Evolutionary conservation across 2,888 invertebrate species (phyloP), one percentile per base, ranked within the genome.

Genomic region (Aphodius sticticus): DNA sequence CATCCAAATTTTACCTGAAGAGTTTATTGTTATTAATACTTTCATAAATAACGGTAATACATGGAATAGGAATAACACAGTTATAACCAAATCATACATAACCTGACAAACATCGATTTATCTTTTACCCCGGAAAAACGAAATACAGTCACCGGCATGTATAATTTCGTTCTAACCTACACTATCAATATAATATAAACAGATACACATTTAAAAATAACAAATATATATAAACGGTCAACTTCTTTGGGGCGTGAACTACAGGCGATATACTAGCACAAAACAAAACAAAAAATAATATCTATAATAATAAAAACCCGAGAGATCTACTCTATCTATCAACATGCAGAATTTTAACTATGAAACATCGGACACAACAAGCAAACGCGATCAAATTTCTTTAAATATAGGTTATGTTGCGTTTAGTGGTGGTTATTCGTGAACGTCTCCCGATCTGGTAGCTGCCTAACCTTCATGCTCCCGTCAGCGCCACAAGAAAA

Each of bases 401-500:
- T 26, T 26, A 26, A 26, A 26, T 26, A 26, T 26, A 26, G 26
- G 26, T 53, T 53, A 53, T 53, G 53, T 5, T 53, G 53, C 53
- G 53, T 12, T 53, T 69, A 79, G 75, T 76, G 79, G 71, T 77
- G 81, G 12, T 69, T 76, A 69, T 78, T 81, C 15, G 88, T 82
- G 78, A 89, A 83, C 2, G 85, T 86, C 82, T 94, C 94, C 83
- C 95, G 92, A 87, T 97, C 97, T 16, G 97, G 97, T 85, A 99
- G 91, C 88, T 96, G 95, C 83, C 99, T 93, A 84, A 99, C 96
- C 92, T 99, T 99, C 95, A 99, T 96, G 76, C 99, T 98, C 85
- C 99, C 99, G 91, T 99, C 99, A 76, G 98, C 98, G 78, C 99
- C 99, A 89, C 99, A 99, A 6, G 99, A 99, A 91, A 98, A 99